These are phyloP conservation scores for Crocallis elinguaria DNA, from an alignment of 2,888 invertebrate genomes.

Conservation along the genomic window DNA sequence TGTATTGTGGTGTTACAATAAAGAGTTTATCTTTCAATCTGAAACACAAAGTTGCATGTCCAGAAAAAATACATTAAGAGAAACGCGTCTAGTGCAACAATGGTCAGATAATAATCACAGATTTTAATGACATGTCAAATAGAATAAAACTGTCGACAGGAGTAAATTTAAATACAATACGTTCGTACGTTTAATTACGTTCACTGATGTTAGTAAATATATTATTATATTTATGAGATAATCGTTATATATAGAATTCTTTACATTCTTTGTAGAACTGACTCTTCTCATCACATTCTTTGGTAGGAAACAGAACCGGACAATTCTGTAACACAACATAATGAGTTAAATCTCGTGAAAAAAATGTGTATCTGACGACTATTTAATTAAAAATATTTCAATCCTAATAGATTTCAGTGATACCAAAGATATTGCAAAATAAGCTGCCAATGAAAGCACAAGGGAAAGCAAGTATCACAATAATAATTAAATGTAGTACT, in stretches of 20 bases:
- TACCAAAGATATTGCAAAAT: too few species aligned
- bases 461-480: too few species aligned
- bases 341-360: neutral
- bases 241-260: constrained; percentile 46
- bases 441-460: too few species aligned
- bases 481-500: too few species aligned
- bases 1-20: too few species aligned
- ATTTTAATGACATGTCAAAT: neutral
- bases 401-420: too few species aligned
- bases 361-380: neutral
- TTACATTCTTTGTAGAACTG: constrained; percentile 59
- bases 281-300: constrained; percentile 52
- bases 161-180: neutral
- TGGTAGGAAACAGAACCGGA: constrained; percentile 49
- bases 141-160: neutral
- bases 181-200: too few species aligned
- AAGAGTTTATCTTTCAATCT: too few species aligned
- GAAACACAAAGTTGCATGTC: constrained; percentile 7
- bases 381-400: too few species aligned
- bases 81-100: neutral
- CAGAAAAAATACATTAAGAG: neutral
- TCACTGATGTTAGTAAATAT: too few species aligned
- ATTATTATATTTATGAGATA: neutral
- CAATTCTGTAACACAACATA: constrained; percentile 59
- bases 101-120: neutral